Base-by-base conservation (phyloP, 2,113 vertebrate species). In the Sceloporus tristichus region DNA sequence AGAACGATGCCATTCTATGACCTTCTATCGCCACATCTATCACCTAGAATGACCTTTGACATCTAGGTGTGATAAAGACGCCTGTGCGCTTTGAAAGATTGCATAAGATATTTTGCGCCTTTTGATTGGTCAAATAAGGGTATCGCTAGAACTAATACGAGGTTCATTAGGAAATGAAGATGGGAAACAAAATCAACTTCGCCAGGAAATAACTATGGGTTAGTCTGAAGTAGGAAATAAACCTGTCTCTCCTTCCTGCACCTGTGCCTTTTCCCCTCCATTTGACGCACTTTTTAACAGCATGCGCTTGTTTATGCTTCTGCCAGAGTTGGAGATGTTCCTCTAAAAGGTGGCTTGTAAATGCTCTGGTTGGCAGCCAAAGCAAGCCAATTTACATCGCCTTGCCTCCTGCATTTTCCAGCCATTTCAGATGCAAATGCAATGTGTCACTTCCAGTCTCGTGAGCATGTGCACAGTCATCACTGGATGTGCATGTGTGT, bases 401-500 rank as follows among this genome's bases (percentile, higher is more conserved):
- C 62, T 59, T 87, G 77, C 91, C 48, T 87, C 62, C 59, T 87
- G 77, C 91, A 56, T 87, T 93, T 82, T 85, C 81, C n/a, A 27
- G 82, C 90, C 79, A 4, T 81, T 87, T 84, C 84, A 84, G 38
- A 84, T 86, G 86, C 54, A 7, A 18, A 0, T 8, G 38, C 40
- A 74, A 38, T 91, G 86, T 53, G 66, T 91, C 92, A 92, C 76
- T 92, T 91, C 92, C 91, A 93, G 81, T 16, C 71, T 70, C 40
- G 7, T 89, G 42, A 53, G 2, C 1, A 70, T 86, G 87, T 82
- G 75, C 89, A 62, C 1, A 14, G 13, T 18, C 13, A 16, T 14
- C 56, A 14, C 59, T 62, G 2, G 18, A 62, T 18, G 59, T 62
- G 59, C 3, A 14, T 16, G 11, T 16, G 11, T 62, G 48, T 48